Conservation (phyloP, 92 coral and sea anemone genomes). For the Parazoanthus swiftii region DNA sequence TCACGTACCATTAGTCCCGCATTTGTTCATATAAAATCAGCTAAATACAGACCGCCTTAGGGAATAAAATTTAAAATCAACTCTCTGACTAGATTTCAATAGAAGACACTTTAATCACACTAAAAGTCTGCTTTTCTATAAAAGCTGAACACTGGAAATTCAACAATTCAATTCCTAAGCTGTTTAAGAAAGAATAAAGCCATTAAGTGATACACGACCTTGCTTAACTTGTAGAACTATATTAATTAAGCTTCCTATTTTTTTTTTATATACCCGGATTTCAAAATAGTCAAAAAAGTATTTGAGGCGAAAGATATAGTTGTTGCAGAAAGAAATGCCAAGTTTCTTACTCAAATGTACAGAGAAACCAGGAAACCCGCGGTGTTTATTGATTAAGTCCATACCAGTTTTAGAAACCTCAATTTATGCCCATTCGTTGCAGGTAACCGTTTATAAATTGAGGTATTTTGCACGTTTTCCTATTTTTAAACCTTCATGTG, state of each 20-base stretch:
- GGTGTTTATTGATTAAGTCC: no score
- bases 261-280: not conserved
- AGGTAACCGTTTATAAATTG: no score
- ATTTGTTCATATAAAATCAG: no score
- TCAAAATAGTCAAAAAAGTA: no score
- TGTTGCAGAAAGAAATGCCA: not conserved
- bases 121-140: not conserved
- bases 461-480: not conserved
- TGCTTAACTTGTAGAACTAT: not conserved
- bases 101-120: not conserved
- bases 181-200: not conserved
- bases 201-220: not conserved
- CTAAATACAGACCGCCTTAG: not conserved
- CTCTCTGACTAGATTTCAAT: not conserved
- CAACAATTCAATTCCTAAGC: no score
- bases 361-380: no score
- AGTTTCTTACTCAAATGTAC: not conserved
- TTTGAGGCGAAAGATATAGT: no score
- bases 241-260: not conserved
- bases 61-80: no score
- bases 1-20: not conserved
- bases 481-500: not conserved
- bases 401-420: no score
- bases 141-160: not conserved
- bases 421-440: no score